These are phyloP conservation scores for Margaritifera margaritifera DNA, from an alignment of 2,888 invertebrate genomes.

Conservation along the genomic window DNA sequence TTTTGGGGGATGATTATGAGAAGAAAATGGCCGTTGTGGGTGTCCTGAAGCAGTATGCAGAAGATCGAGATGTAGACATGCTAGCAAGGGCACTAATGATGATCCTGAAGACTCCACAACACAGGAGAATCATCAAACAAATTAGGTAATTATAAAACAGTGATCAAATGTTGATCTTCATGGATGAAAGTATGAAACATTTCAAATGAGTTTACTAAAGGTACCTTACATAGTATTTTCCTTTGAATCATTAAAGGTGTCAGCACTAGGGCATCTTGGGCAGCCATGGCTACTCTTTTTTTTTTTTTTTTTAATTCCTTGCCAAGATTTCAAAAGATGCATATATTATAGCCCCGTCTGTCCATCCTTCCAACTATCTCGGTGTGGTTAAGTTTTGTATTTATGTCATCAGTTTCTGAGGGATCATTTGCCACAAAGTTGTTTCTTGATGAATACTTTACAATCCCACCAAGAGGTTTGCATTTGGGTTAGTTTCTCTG, in stretches of 20 bases:
- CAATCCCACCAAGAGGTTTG: too few relatives aligned
- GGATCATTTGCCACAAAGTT: too few relatives aligned
- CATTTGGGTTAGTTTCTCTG: too few relatives aligned
- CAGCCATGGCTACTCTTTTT: not conserved
- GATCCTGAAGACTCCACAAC: slow-evolving; percentile 54
- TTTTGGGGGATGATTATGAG: slow-evolving; percentile 62
- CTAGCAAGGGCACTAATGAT: slow-evolving; percentile 54
- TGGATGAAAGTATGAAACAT: not conserved
- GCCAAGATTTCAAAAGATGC: too few relatives aligned
- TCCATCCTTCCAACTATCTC: too few relatives aligned
- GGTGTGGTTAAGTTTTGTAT: too few relatives aligned
- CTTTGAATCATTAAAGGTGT: not conserved
- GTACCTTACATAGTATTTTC: slow-evolving; percentile 11
- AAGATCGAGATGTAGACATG: slow-evolving; percentile 66
- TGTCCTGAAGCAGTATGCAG: slow-evolving; percentile 69
- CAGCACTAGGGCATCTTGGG: not conserved
- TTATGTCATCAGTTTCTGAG: too few relatives aligned
- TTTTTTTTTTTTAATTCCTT: too few relatives aligned
- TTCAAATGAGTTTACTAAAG: not conserved
- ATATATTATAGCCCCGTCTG: too few relatives aligned
- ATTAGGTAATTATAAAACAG: slow-evolving; percentile 49
- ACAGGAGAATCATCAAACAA: slow-evolving; percentile 53
- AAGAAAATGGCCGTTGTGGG: slow-evolving; percentile 68
- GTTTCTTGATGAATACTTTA: too few relatives aligned
- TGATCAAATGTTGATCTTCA: not conserved